Evolutionary conservation across 2,797 vertebrate species (phyloP), one percentile per base, ranked within the genome.

Genomic region (Dermochelys coriacea): DNA sequence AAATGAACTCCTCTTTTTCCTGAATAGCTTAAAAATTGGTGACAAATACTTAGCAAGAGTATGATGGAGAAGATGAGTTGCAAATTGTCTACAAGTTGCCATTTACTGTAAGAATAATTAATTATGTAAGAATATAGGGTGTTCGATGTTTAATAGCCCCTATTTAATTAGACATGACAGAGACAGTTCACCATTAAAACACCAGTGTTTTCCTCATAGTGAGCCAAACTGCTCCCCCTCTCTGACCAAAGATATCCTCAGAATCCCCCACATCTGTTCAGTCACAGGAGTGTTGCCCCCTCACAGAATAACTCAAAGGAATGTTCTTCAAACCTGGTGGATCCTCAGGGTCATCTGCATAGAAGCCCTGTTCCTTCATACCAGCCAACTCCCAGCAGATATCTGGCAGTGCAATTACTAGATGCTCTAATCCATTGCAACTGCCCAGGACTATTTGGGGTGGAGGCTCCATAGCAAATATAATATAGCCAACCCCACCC

Each of bases 51-150:
- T 45, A 8, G 61, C 52, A 45, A 68, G 11, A 29, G 31, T 27
- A 71, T 0, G 1, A 12, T 0, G 16, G n/a, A 68, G 57, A 85
- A 8, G 1, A 50, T 3, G 0, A 2, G 10, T 23, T 57, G 25
- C 8, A 84, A 61, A n/a, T 21, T 10, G 41, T 14, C 64, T n/a
- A 11, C 2, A 5, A 47, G 6, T 68, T 87, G 41, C 54, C 61
- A 77, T 50, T 5, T 2, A 41, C 52, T 61, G 10, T 16, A 14
- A 74, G 41, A 54, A 19, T 37, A 41, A 41, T 71, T 2, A 41
- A n/a, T n/a, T n/a, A n/a, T n/a, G n/a, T n/a, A n/a, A 71, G 71
- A 71, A 23, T 19, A 12, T 41, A 19, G 18, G 18, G 9, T 64
- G 61, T 19, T 37, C 21, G 8, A 34, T 21, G 8, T 68, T 68